Base-by-base conservation (phyloP, 2,113 vertebrate species). In the Parus major region DNA sequence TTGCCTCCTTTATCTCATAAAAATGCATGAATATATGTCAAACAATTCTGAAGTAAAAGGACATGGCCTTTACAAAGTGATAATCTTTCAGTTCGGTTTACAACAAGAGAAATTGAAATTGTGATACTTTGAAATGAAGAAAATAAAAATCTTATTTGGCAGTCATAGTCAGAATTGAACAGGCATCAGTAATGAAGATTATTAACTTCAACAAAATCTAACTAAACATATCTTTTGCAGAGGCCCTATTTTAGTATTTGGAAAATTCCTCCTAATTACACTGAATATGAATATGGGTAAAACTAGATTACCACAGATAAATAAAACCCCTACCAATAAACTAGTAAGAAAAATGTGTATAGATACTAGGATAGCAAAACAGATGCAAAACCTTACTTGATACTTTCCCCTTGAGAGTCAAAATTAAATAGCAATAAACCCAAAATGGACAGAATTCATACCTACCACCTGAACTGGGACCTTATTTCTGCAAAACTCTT, bases 31-130 rank as follows among this genome's bases (percentile, higher is more conserved):
- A 57, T 86, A 83, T 53, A 93, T 5, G 9, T 90, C 82, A 85
- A 77, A 85, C 23, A 59, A 63, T 92, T 35, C 76, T 86, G 56
- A 90, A 85, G 33, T 61, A 90, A 93, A 88, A 94, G 76, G 79
- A 91, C 57, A 70, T 23, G 55, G 59, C 63, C 66, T 88, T 93
- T 90, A 88, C 25, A 66, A 86, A 93, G 36, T 35, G 55, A 77
- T 91, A 90, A 87, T 88, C 66, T 86, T 93, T 72, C 55, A 83
- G 23, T 0, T 92, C 55, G 27, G 57, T 61, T 93, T 90, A 86
- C 56, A 77, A 52, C n/a, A 47, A 22, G 88, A 76, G 88, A 80
- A 93, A 85, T 15, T 78, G 65, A 87, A 94, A 82, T 82, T 47
- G 35, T 88, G 61, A 85, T 85, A 90, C 63, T 82, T 76, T 9